Evolutionary conservation across 1,140 invertebrate genomes (phyloP).

Genomic region (Achroia grisella): DNA sequence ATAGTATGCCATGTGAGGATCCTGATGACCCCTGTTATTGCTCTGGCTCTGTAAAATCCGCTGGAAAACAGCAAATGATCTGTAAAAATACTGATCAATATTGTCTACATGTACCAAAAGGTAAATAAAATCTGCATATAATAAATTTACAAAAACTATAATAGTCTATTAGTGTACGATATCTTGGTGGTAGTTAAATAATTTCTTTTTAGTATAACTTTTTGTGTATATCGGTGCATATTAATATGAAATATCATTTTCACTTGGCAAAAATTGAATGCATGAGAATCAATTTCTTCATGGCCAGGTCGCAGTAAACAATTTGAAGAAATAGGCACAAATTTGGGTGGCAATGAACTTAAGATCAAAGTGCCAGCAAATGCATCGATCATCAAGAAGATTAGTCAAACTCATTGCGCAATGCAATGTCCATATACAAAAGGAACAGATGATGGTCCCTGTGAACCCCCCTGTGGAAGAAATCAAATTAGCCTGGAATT

Average conservation of each 20-base stretch:
- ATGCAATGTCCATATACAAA: slow-evolving; percentile 52
- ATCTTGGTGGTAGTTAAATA: too few species aligned
- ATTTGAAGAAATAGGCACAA: slow-evolving; percentile 62
- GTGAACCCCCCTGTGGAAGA: slow-evolving; percentile 53
- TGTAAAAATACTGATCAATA: slow-evolving; percentile 61
- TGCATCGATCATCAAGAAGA: slow-evolving; percentile 60
- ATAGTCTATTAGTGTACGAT: too few species aligned
- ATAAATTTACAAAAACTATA: slow-evolving; percentile 1
- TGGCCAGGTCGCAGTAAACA: slow-evolving; percentile 62
- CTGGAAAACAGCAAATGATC: slow-evolving; percentile 34
- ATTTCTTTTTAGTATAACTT: too few species aligned
- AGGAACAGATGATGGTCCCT: slow-evolving; percentile 27
- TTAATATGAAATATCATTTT: too few species aligned
- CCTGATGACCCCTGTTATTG: slow-evolving; percentile 59
- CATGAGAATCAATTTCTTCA: slow-evolving; percentile 46
- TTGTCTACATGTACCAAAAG: slow-evolving; percentile 63
- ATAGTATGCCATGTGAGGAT: slow-evolving; percentile 53
- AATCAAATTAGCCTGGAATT: slow-evolving; percentile 57
- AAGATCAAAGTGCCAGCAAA: slow-evolving; percentile 60
- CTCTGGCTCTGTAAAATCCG: slow-evolving; percentile 44
- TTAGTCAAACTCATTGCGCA: slow-evolving; percentile 58
- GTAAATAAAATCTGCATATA: slow-evolving; percentile 28
- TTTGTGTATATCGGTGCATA: too few species aligned
- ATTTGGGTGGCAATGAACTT: slow-evolving; percentile 52
- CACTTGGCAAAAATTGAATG: slow-evolving; percentile 10